These are phyloP conservation scores for Lydus trimaculatus DNA, from an alignment of 2,888 invertebrate genomes.

Conservation along the genomic window DNA sequence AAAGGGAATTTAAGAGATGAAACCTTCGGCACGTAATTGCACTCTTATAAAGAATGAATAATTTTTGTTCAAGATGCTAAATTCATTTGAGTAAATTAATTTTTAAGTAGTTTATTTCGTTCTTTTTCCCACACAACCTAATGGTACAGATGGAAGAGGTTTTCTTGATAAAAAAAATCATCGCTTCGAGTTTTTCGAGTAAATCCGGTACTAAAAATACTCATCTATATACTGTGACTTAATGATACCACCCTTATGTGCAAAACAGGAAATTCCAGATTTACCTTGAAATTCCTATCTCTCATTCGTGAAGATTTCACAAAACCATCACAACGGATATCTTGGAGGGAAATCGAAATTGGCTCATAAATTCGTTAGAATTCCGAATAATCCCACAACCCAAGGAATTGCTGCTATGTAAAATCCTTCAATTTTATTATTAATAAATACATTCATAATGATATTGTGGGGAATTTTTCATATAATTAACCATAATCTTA, in stretches of 20 bases:
- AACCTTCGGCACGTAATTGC: not conserved
- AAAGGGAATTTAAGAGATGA: not conserved
- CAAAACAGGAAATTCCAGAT: not conserved
- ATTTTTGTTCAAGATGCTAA: not conserved
- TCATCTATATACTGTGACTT: not conserved
- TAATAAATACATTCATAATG: too few species aligned
- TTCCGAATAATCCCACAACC: not conserved
- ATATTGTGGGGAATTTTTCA: too few species aligned
- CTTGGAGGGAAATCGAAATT: not conserved
- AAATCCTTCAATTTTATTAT: too few species aligned
- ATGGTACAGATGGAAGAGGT: not conserved
- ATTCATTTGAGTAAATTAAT: not conserved
- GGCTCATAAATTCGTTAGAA: not conserved
- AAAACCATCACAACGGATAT: not conserved
- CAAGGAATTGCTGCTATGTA: too few species aligned
- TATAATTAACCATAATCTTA: too few species aligned
- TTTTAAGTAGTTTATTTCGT: not conserved
- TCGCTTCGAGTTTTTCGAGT: not conserved
- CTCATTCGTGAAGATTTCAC: not conserved
- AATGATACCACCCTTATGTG: not conserved
- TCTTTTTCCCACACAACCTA: not conserved
- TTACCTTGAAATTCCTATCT: not conserved
- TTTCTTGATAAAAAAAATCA: not conserved
- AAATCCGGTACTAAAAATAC: not conserved
- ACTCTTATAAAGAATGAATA: not conserved